Percentiles rank a stretch among this genome's conserved stretches.
Conservation (phyloP, 2,797 vertebrate species). For the Telmatherina bonti region DNA sequence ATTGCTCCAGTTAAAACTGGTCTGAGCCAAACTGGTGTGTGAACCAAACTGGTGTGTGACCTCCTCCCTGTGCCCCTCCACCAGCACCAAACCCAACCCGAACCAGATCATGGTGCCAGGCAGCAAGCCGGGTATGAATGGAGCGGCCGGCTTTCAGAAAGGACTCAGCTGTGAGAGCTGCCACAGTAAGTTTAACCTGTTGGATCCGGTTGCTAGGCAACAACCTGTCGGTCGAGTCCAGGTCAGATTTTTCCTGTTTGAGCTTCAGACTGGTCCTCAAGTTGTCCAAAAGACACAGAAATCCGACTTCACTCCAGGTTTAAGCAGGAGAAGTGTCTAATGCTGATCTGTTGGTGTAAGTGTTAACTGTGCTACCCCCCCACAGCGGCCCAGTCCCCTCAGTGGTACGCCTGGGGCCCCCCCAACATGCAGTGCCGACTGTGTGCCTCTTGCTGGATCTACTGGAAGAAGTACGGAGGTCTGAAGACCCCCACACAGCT, state of each 20-base stretch:
- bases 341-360: too few species aligned
- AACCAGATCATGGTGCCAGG: slow-evolving; percentile 95
- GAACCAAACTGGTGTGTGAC: background rate
- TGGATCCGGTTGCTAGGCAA: background rate
- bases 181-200: slow-evolving; percentile 87
- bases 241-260: too few species aligned
- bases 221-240: background rate
- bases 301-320: too few species aligned
- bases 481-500: slow-evolving; percentile 95
- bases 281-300: too few species aligned
- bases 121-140: slow-evolving; percentile 93
- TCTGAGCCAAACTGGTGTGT: too few species aligned
- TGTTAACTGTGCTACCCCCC: too few species aligned
- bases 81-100: slow-evolving; percentile 95
- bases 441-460: slow-evolving; percentile 96
- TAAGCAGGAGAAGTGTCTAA: too few species aligned
- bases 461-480: slow-evolving; percentile 97
- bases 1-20: background rate
- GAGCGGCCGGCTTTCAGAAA: slow-evolving; percentile 92
- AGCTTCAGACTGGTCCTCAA: too few species aligned
- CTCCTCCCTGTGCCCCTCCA: background rate
- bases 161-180: slow-evolving; percentile 95
- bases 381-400: slow-evolving; percentile 91
- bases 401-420: slow-evolving; percentile 97
- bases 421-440: slow-evolving; percentile 97